A percentile compares a stretch with the other conserved stretches of the same genome.
Conservation (phyloP, 2,888 invertebrate species). For the Mythimna albipuncta region DNA sequence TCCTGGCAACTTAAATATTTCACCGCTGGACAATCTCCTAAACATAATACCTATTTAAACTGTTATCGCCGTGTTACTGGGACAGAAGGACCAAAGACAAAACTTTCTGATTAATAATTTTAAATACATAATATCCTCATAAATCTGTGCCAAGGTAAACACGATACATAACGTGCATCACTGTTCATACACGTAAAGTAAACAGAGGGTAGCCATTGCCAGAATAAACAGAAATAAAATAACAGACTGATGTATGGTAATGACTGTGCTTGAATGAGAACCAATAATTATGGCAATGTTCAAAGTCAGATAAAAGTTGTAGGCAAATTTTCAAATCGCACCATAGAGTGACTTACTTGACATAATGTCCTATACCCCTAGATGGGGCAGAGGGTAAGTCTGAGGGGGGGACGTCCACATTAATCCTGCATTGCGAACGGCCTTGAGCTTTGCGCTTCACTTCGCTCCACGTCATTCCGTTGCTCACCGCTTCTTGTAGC, state of each 20-base stretch:
- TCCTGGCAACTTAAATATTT: not conserved
- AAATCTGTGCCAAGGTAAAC: conserved; percentile 9
- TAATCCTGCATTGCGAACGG: too few species aligned
- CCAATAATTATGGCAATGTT: conserved; percentile 18
- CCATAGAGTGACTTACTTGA: too few species aligned
- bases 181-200: conserved; percentile 21
- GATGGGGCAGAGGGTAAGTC: too few species aligned
- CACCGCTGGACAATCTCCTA: not conserved
- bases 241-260: conserved; percentile 25
- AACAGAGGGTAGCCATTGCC: conserved; percentile 18
- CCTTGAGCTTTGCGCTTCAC: too few species aligned
- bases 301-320: too few species aligned
- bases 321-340: too few species aligned
- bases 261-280: conserved; percentile 9
- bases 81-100: too few species aligned
- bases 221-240: conserved; percentile 51
- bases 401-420: too few species aligned
- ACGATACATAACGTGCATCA: conserved; percentile 4
- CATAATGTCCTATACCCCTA: too few species aligned
- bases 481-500: too few species aligned
- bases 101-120: too few species aligned
- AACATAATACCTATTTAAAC: not conserved
- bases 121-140: not conserved
- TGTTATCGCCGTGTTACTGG: not conserved
- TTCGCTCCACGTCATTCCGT: too few species aligned